Evolutionary conservation across 2,113 vertebrate genomes (phyloP), one percentile per base, ranked within the genome.

Genomic region (Pogonocichla stellata): DNA sequence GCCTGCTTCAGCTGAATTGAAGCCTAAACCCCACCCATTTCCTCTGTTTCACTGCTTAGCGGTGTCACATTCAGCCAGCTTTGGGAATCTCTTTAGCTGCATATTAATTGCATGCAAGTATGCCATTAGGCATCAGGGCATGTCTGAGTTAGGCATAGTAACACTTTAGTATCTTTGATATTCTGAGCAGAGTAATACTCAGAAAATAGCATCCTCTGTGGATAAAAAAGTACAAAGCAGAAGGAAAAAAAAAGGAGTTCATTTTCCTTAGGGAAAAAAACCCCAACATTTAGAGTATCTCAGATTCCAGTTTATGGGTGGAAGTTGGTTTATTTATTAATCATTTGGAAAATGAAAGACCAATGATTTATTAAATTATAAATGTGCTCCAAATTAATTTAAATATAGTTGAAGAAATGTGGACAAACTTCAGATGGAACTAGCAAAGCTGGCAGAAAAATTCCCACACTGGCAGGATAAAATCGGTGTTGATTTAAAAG

Each of bases 21-120:
- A 94, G 91, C 91, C 94, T 84, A 92, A 94, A 93, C 88, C 64
- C 95, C 95, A 95, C 96, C 96, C 91, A 93, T 94, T 94, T 97
- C 91, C 95, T 95, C 94, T 88, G 51, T 96, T 93, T 92, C 75
- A 60, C 64, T 93, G 94, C 86, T 90, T 92, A 83, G 88, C 16
- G 0, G 67, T 92, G 92, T 94, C 80, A 94, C 75, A 93, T 86
- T 86, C 80, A 95, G 83, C 47, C 70, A 81, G 88, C 91, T 91
- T 92, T 81, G 83, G 86, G 77, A 84, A 91, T 95, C 80, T 95
- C 91, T 93, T 62, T 87, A 88, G 80, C 72, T 88, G 83, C 88
- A 90, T 93, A 91, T 84, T 97, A 95, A 93, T 93, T 95, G 64
- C 75, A 80, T 28, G 50, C 61, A 77, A 93, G 74, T 72, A 57